Percentiles rank a stretch among this genome's conserved stretches.
phyloP scores from a whole-genome alignment of 1,140 invertebrate species.

The Drosophila nasuta region DNA sequence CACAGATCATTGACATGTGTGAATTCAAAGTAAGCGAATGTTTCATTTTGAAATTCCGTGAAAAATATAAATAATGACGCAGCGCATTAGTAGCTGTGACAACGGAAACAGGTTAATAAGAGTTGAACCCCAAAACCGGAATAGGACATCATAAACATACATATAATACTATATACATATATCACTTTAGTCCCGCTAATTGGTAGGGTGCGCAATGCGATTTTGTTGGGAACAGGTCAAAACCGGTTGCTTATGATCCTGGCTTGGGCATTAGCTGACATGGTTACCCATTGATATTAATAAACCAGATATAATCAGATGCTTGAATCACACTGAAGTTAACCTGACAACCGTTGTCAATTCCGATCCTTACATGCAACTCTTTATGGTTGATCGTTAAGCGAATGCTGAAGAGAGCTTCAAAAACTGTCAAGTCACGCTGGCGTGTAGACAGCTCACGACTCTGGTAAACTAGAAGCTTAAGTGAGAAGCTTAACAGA shows the following conservation, averaged over 20 bases:
- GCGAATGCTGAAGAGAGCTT: conserved; percentile 3
- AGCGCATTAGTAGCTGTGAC: neutral
- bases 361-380: conserved; percentile 11
- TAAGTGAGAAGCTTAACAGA: conserved; percentile 7
- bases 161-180: neutral
- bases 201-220: neutral
- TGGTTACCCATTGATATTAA: conserved; percentile 5
- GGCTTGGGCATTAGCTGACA: neutral
- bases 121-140: conserved; percentile 21
- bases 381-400: neutral
- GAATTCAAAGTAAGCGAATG: neutral
- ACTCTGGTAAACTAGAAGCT: neutral
- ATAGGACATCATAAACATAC: conserved; percentile 1
- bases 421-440: conserved; percentile 30
- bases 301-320: conserved; percentile 26
- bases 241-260: conserved; percentile 14
- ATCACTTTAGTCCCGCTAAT: conserved; percentile 21
- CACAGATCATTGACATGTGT: conserved; percentile 5
- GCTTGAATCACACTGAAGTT: conserved; percentile 3
- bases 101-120: conserved; percentile 21
- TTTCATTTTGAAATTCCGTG: neutral
- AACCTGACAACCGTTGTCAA: conserved; percentile 13
- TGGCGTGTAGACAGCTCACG: conserved; percentile 9
- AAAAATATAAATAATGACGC: neutral
- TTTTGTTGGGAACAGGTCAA: conserved; percentile 7